phyloP scores from a whole-genome alignment of 2,797 vertebrate species.

The Manis javanica region DNA sequence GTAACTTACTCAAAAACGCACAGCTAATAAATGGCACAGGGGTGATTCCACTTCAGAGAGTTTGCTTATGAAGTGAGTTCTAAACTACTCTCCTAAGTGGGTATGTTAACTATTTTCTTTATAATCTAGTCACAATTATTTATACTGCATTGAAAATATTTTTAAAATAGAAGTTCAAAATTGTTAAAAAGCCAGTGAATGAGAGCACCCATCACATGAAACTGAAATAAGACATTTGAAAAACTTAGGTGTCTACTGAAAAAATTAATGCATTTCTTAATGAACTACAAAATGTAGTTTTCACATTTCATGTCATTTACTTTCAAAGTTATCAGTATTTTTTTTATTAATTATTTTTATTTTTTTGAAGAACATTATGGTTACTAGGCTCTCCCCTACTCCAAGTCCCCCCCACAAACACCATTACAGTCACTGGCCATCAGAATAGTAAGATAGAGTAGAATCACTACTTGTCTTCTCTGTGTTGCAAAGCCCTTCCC shows the following conservation, averaged over 20 bases:
- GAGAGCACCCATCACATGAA: not conserved
- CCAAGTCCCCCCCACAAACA: no score
- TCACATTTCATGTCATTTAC: conserved; percentile 24
- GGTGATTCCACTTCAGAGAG: not conserved
- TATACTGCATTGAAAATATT: not conserved
- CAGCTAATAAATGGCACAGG: not conserved
- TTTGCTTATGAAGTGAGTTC: not conserved
- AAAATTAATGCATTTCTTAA: not conserved
- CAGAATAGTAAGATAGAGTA: no score
- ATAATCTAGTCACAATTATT: not conserved
- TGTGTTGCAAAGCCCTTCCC: no score
- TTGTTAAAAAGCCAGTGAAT: not conserved
- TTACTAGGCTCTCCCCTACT: no score
- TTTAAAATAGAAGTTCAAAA: not conserved
- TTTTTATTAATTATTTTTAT: no score
- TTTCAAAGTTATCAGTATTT: no score
- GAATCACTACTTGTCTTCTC: no score
- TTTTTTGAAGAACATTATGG: no score
- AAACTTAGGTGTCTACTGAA: not conserved
- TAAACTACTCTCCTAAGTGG: not conserved
- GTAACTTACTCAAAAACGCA: not conserved
- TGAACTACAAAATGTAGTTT: not conserved
- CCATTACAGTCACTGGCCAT: no score
- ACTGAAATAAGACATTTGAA: not conserved
- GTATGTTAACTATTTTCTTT: not conserved